Evolutionary conservation across 2,797 vertebrate species (phyloP).

Genomic region (Esox lucius): DNA sequence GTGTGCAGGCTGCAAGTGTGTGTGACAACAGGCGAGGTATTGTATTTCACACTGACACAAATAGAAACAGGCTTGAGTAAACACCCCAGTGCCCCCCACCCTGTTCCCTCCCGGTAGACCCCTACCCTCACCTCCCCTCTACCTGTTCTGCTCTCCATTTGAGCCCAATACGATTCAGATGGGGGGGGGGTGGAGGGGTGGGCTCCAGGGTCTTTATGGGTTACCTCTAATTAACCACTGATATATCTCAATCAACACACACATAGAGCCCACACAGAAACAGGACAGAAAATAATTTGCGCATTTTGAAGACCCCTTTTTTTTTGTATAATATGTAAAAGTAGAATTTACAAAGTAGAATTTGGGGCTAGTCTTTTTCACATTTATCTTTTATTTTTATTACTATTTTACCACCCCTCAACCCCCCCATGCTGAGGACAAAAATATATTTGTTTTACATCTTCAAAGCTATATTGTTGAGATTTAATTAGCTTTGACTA

Average conservation of each 20-base stretch:
- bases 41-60: slow-evolving; percentile 8
- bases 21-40: background rate
- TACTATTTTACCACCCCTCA: too few species aligned
- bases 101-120: background rate
- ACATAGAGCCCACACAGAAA: background rate
- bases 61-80: background rate
- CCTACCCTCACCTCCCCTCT: slow-evolving; percentile 30
- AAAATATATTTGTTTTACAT: too few species aligned
- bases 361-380: background rate
- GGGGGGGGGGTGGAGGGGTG: slow-evolving; percentile 57
- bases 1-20: background rate
- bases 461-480: background rate
- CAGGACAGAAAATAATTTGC: background rate
- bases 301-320: too few species aligned
- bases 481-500: slow-evolving; percentile 18
- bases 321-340: background rate
- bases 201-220: slow-evolving; percentile 69
- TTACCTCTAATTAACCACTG: slow-evolving; percentile 72
- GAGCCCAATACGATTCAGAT: slow-evolving; percentile 71
- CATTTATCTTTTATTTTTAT: too few species aligned
- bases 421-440: too few species aligned
- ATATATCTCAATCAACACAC: slow-evolving; percentile 57
- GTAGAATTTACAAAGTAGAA: slow-evolving; percentile 5
- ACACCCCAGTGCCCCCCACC: slow-evolving; percentile 6
- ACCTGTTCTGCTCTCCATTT: slow-evolving; percentile 50